These are phyloP conservation scores for Hypselothyrea guttata DNA, from an alignment of 2,888 invertebrate genomes.

Conservation along the genomic window DNA sequence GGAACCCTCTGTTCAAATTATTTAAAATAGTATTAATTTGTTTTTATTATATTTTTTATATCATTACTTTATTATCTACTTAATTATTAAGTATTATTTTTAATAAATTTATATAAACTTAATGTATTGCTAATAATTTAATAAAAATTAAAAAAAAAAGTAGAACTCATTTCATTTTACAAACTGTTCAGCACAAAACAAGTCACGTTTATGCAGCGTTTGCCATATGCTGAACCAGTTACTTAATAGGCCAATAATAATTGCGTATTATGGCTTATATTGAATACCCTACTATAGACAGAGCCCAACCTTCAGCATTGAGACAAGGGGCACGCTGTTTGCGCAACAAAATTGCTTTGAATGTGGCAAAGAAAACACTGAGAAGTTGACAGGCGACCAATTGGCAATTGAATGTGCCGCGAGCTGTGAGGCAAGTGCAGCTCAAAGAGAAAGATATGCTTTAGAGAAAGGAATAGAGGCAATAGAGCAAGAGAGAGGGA, in stretches of 20 bases:
- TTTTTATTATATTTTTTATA: no score
- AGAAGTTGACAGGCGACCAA: slow-evolving; percentile 37
- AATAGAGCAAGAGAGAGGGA: no score
- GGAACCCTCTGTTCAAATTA: no score
- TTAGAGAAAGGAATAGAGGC: neutral
- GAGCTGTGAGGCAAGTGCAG: slow-evolving; percentile 26
- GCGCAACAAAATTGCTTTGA: slow-evolving; percentile 45
- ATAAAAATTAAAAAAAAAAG: no score
- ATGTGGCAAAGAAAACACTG: slow-evolving; percentile 37
- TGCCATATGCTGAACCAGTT: slow-evolving; percentile 30
- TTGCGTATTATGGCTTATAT: no score
- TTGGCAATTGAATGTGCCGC: slow-evolving; percentile 46
- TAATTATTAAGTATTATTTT: no score
- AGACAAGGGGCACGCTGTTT: slow-evolving; percentile 39
- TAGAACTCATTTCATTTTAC: no score
- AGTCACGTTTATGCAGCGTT: slow-evolving; percentile 42
- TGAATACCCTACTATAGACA: no score
- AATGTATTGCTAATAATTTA: no score
- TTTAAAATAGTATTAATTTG: no score
- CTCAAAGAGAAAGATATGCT: neutral
- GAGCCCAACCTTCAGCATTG: slow-evolving; percentile 16
- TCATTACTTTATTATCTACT: no score
- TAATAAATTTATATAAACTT: no score
- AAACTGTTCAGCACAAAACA: neutral
- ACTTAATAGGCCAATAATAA: slow-evolving; percentile 53